A percentile compares a stretch with the other conserved stretches of the same genome.
phyloP scores from a whole-genome alignment of 2,797 vertebrate genomes.

The Falco novaeseelandiae region DNA sequence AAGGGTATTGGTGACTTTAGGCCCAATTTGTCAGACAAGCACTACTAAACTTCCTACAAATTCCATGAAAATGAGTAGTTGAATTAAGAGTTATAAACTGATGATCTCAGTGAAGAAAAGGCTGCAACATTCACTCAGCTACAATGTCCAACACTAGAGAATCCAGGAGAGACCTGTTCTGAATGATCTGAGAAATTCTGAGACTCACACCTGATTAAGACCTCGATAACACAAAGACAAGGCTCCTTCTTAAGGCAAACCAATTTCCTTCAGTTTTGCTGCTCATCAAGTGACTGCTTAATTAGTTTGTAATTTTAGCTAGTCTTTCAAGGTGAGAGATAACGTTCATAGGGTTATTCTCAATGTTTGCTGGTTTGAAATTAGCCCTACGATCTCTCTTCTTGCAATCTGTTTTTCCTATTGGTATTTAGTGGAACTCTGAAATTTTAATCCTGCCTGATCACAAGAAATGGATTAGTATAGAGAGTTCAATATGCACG shows the following conservation, averaged over 20 bases:
- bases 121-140: neutral
- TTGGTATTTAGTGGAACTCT: neutral
- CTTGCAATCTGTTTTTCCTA: neutral
- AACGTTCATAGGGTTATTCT: neutral
- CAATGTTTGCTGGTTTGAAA: neutral
- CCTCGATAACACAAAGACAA: neutral
- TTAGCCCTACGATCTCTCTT: neutral
- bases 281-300: neutral
- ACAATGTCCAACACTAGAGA: neutral
- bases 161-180: neutral
- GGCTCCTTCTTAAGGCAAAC: neutral
- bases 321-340: neutral
- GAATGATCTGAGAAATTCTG: neutral
- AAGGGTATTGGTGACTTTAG: neutral
- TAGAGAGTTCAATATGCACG: neutral
- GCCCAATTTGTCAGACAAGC: neutral
- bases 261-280: neutral
- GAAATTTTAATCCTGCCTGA: neutral
- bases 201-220: neutral
- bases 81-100: neutral
- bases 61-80: neutral
- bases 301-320: neutral
- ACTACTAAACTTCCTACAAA: neutral
- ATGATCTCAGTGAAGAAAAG: neutral
- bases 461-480: neutral